Percentiles rank a stretch among this genome's conserved stretches.
Conservation (phyloP, 2,888 invertebrate genomes). For the Tiliacea citrago region DNA sequence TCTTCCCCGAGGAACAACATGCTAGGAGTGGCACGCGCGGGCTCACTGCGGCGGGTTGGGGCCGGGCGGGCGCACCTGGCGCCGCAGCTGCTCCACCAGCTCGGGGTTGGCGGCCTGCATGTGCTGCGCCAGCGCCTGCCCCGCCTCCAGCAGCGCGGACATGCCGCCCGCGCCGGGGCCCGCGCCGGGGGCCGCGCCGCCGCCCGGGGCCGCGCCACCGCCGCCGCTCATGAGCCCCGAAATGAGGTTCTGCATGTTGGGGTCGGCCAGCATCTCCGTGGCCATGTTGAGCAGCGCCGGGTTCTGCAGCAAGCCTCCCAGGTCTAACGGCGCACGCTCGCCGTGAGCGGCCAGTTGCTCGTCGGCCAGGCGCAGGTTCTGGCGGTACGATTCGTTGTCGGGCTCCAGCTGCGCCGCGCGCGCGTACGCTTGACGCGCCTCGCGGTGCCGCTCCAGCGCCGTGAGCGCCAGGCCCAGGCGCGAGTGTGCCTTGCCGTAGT, state of each 20-base stretch:
- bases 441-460: constrained; percentile 94
- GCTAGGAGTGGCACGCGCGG: neutral
- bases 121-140: constrained; percentile 95
- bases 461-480: constrained; percentile 97
- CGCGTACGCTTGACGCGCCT: constrained; percentile 96
- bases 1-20: constrained; percentile 44
- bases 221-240: constrained; percentile 89
- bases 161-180: constrained; percentile 82
- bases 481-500: constrained; percentile 98
- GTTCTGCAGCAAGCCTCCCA: constrained; percentile 94
- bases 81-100: constrained; percentile 94
- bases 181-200: constrained; percentile 47
- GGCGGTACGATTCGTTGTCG: constrained; percentile 96
- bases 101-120: constrained; percentile 96
- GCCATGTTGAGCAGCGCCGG: constrained; percentile 96
- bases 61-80: constrained; percentile 91
- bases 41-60: constrained; percentile 77
- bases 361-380: constrained; percentile 96
- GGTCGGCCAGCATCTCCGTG: constrained; percentile 95
- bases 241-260: constrained; percentile 95
- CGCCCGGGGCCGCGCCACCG: constrained; percentile 65
- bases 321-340: constrained; percentile 90
- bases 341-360: constrained; percentile 93
- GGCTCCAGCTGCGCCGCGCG: constrained; percentile 98
- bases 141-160: constrained; percentile 90